These are phyloP conservation scores for Drosophila tropicalis DNA, from an alignment of 1,140 invertebrate genomes.

Conservation along the genomic window DNA sequence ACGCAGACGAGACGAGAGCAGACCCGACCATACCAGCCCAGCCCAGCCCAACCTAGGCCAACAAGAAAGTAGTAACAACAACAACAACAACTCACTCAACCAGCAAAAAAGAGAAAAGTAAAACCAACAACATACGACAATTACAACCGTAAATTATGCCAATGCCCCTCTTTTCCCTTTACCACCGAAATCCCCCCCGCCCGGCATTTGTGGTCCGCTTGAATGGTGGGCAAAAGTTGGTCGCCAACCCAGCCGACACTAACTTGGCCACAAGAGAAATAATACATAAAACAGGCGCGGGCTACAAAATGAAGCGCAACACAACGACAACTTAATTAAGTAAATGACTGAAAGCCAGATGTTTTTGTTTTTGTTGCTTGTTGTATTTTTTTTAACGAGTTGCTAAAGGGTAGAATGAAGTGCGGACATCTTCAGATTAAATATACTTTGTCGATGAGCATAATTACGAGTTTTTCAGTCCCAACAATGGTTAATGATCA, in stretches of 20 bases:
- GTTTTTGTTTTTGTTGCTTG: conserved; percentile 38
- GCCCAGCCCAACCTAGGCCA: conserved; percentile 8
- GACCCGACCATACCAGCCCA: background rate
- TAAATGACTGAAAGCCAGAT: conserved; percentile 66
- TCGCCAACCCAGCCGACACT: conserved; percentile 18
- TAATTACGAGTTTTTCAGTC: background rate
- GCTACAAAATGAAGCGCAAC: conserved; percentile 52
- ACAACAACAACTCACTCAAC: conserved; percentile 9
- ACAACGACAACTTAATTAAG: conserved; percentile 72
- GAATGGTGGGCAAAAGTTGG: conserved; percentile 22
- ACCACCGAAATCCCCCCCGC: background rate
- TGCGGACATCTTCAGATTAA: conserved; percentile 29
- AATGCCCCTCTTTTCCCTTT: background rate
- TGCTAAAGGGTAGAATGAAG: conserved; percentile 51
- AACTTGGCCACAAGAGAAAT: conserved; percentile 54
- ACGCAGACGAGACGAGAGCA: background rate
- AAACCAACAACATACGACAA: conserved; percentile 66
- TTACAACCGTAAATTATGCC: conserved; percentile 77
- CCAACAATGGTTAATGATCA: background rate
- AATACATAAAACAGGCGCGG: conserved; percentile 36
- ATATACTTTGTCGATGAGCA: background rate
- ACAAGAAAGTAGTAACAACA: conserved; percentile 7
- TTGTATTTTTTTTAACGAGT: conserved; percentile 37
- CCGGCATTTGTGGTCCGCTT: conserved; percentile 11
- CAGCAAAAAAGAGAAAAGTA: conserved; percentile 39